Conservation (phyloP, 2,113 vertebrate species). For the Sinocyclocheilus anshuiensis region DNA sequence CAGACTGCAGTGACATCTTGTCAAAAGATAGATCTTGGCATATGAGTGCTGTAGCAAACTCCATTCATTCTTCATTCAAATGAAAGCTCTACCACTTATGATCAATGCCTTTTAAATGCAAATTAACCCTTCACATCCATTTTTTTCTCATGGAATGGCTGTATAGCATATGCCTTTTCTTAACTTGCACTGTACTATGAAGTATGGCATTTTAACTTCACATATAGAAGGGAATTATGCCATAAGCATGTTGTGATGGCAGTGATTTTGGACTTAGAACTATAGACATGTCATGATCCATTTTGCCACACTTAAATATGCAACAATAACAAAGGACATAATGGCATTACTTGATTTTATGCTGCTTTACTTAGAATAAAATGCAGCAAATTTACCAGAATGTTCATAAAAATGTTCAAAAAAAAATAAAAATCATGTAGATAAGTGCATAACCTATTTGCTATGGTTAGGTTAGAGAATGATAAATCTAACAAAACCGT, state of each 20-base stretch:
- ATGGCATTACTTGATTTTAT: not conserved
- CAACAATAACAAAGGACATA: not conserved
- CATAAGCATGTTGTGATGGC: not conserved
- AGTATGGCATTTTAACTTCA: not conserved
- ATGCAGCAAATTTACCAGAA: not conserved
- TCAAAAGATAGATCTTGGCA: not conserved
- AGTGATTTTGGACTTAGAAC: not conserved
- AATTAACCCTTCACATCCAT: not conserved
- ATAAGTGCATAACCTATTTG: not conserved
- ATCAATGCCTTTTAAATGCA: not conserved
- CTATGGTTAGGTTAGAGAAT: not conserved
- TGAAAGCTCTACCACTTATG: not conserved
- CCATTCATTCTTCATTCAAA: not conserved
- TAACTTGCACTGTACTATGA: not conserved
- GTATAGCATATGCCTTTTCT: not conserved
- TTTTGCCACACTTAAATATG: not conserved
- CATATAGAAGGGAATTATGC: too few relatives aligned
- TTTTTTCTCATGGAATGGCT: not conserved
- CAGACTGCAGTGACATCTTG: not conserved
- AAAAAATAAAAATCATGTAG: not conserved
- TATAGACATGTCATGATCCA: not conserved
- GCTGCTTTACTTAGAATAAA: not conserved
- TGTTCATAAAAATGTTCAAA: too few relatives aligned
- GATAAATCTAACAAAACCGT: not conserved
- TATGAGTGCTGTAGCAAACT: not conserved